Conservation (phyloP, 37 sponge, comb jelly and placozoan genomes). For the Spongilla lacustris region DNA sequence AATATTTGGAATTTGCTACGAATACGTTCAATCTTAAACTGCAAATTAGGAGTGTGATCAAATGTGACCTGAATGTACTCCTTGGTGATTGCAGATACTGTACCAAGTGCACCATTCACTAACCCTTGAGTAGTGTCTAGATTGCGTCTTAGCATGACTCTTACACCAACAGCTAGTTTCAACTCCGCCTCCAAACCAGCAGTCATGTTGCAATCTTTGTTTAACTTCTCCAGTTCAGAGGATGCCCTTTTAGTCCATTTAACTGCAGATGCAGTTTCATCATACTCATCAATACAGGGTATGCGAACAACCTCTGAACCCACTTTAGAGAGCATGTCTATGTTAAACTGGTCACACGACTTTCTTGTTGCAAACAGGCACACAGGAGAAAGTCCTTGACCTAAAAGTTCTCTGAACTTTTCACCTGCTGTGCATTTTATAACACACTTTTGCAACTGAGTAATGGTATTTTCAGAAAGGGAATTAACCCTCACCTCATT, state of each 20-base stretch:
- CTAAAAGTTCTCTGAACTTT: conserved; percentile 26
- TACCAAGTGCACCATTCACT: conserved; percentile 72
- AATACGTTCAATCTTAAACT: conserved; percentile 29
- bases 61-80: conserved; percentile 45
- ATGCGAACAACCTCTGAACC: neutral
- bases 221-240: conserved; percentile 52
- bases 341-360: conserved; percentile 43
- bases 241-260: conserved; percentile 61
- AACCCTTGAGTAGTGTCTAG: conserved; percentile 45
- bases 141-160: conserved; percentile 75
- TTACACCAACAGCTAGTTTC: conserved; percentile 51
- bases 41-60: conserved; percentile 38
- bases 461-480: neutral
- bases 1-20: conserved; percentile 48
- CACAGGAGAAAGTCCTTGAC: conserved; percentile 27
- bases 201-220: conserved; percentile 62
- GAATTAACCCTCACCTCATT: conserved; percentile 12
- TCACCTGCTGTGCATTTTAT: conserved; percentile 14
- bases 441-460: neutral
- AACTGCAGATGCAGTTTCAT: conserved; percentile 38
- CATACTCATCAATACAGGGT: conserved; percentile 53
- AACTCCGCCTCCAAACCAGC: conserved; percentile 63
- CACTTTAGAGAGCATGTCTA: conserved; percentile 15
- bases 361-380: conserved; percentile 58
- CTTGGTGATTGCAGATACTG: conserved; percentile 5